Base-by-base conservation (phyloP, 2,888 invertebrate genomes). In the Philereme vetulata region DNA sequence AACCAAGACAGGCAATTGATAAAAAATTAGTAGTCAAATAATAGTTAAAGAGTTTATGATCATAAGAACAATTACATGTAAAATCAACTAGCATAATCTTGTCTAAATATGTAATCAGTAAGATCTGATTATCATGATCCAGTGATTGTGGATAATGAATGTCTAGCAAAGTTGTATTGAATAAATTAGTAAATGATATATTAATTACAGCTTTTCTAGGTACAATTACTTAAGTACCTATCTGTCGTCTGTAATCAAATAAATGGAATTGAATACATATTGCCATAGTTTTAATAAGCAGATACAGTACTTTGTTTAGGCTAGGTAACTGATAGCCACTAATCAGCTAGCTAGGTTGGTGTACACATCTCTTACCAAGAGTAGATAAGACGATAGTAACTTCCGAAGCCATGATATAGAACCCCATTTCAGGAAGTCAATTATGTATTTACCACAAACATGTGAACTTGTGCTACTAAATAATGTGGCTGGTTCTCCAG, bases 391-490 rank as follows among this genome's bases (percentile, higher is more conserved):
- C 42, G 42, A n/a, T 10, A n/a, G 4, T 40, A 40, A 40, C 9
- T 9, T 40, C 36, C 36, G 4, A 42, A 10, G 21, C 6, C 21
- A 21, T 44, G 5, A 21, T 11, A 43, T 6, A n/a, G 11, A 21
- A 7, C 5, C 21, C 21, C 44, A 10, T 42, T 10, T n/a, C 10
- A 42, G 5, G 5, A 10, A 46, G 34, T 9, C 5, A 46, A 46
- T 4, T 46, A n/a, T 7, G 5, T 7, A 5, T 38, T 6, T 6
- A 53, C 48, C 32, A 36, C 8, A 45, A 50, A 40, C 56, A 44
- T 49, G 44, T 10, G 48, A 43, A 36, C n/a, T 53, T n/a, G 49
- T 44, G 11, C 21, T 48, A 21, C 4, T 44, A 36, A 49, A 8
- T 42, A 5, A 36, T 21, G 44, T 40, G 5, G 43, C 47, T 55